Evolutionary conservation across 2,888 invertebrate species (phyloP), one percentile per base, ranked within the genome.

Genomic region (Sipunculus nudus): DNA sequence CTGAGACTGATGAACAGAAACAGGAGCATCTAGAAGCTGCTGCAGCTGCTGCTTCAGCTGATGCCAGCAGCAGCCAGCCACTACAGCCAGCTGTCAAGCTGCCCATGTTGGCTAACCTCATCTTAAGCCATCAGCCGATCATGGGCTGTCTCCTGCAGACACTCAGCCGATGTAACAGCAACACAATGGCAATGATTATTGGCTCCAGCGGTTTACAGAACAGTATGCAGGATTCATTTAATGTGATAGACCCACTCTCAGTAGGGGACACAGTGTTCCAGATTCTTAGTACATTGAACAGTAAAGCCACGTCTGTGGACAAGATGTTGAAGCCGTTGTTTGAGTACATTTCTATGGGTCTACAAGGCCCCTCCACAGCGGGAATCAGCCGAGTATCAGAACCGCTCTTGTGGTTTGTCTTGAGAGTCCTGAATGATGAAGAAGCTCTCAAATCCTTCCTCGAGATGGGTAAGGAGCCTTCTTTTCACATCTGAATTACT

Each of bases 211-310:
- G 77, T 26, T 70, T 75, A 50, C 74, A 76, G 47, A 73, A 71
- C 48, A 73, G 75, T 39, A 76, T 79, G 54, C 75, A 76, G 61
- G 68, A 75, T 40, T 73, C 74, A 13, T 72, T 80, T 58, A 73
- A 75, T 8, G 74, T 76, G 4, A 78, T 78, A 5, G 87, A 86
- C 8, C 89, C 91, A 8, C 87, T 89, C 29, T 91, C 92, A 0
- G 89, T 94, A 53, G 91, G 92, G 1, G 94, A 95, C 78, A 92
- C 92, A 23, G 89, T 94, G n/a, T 94, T 93, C 78, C 91, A 92
- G 84, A 87, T 95, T 68, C 87, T 94, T 54, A 88, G 90, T 29
- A 89, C 90, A 2, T 85, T 95, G 63, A 89, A 90, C n/a, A 88
- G 88, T 45, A 89, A 90, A 75, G 90, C 93, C 2, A 89, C 92